Base-by-base conservation (phyloP, 1,140 invertebrate species). In the Panagrolaimus sp. region DNA sequence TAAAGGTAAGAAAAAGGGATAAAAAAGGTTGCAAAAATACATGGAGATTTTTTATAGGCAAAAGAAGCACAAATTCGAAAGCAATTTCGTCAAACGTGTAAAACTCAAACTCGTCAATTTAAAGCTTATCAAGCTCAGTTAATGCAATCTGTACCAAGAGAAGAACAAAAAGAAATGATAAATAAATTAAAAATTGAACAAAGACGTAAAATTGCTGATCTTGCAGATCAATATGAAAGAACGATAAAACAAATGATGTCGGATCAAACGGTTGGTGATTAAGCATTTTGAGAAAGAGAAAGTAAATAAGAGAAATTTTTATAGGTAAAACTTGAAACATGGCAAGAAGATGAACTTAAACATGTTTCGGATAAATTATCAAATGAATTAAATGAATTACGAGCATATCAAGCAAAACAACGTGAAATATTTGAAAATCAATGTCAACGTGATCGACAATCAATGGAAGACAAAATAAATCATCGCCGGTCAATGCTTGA, bases 201-300 rank as follows among this genome's bases (percentile, higher is more conserved):
- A 73, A 82, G 74, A 81, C 88, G 95, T 72, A 98, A 98, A 85
- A 86, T 98, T 73, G 93, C 95, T 53, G 87, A 96, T 72, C 86
- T 99, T 23, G 95, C 93, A 61, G 93, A 97, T 84, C 96, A 98
- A 86, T 98, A 99, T 85, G 95, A 98, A 84, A 91, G 93, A 84
- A 97, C 92, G 85, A 98, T 99, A 84, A 90, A 92, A 43, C 94
- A 97, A 83, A 98, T 98, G 93, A 87, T 98, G 72, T 94, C 97
- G 85, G 97, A 98, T 85, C 95, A 98, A 86, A 96, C 93, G 78
- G 88, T 89, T 20, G 44, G 51, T 71, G 57, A 23, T 38, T n/a
- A n/a, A n/a, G n/a, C n/a, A 38, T 38, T 4, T 38, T n/a, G 27
- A 31, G 14, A 42, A 45, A 51, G 51, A 23, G n/a, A n/a, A 16